Conservation (phyloP, 2,797 vertebrate genomes). For the Clamator glandarius region DNA sequence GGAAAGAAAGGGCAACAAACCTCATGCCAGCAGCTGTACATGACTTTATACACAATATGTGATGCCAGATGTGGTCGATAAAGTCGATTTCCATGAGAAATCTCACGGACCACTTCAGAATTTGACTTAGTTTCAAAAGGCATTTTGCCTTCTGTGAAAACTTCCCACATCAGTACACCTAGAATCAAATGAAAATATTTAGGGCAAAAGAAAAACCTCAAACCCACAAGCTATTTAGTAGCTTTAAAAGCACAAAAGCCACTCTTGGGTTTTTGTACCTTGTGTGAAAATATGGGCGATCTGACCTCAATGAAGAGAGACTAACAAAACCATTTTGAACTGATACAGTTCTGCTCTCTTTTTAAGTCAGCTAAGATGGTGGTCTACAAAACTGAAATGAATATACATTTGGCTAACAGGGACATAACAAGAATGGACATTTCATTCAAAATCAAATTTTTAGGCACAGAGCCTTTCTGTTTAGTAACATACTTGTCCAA, state of each 20-base stretch:
- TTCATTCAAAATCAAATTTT: neutral
- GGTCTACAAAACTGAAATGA: neutral
- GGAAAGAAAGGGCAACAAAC: conserved; percentile 56
- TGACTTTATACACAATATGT: conserved; percentile 79
- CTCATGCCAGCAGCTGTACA: conserved; percentile 93
- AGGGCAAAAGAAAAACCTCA: neutral
- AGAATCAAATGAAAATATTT: conserved; percentile 11
- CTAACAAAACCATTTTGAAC: neutral
- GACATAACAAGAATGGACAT: neutral
- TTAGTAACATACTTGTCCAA: neutral
- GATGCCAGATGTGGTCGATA: conserved; percentile 83
- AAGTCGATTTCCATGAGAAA: conserved; percentile 86
- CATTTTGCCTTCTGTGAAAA: conserved; percentile 86
- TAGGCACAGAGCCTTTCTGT: neutral
- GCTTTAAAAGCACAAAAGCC: neutral
- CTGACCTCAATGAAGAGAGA: neutral
- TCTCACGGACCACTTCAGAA: conserved; percentile 82
- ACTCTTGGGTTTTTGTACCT: neutral
- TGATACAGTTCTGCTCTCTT: neutral
- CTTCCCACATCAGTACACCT: conserved; percentile 94
- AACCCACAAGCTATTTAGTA: neutral
- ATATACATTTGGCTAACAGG: neutral
- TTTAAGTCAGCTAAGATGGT: neutral
- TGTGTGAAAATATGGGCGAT: neutral
- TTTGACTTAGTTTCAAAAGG: conserved; percentile 87